Base-by-base conservation (phyloP, 2,888 invertebrate genomes). In the Hirtodrosophila alboralis region DNA sequence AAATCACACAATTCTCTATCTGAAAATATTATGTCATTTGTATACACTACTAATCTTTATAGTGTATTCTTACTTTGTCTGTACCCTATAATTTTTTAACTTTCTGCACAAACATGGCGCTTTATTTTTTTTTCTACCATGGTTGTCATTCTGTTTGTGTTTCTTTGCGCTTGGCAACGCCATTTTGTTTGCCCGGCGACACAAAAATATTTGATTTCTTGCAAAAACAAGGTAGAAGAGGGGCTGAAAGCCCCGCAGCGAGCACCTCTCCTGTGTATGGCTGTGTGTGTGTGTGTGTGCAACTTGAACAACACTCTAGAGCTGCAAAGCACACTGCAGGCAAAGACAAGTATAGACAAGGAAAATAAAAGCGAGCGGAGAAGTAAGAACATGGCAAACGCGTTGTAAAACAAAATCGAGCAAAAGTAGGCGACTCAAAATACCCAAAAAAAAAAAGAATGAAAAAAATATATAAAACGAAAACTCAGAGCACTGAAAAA, bases 171-270 rank as follows among this genome's bases (percentile, higher is more conserved):
- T 60, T 68, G 75, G 81, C 84, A 79, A 79, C 79, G 81, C 84
- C 84, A 84, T 79, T 79, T 84, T 80, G 79, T 80, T 80, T 80
- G 78, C 83, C 58, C 69, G 58, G 83, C 79, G 85, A 80, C 79
- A 80, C 85, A 84, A 84, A 80, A 80, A 80, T 80, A 84, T 80
- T 80, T 80, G 79, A 80, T 80, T 84, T 84, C 66, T 81, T 81
- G 65, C 60, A 84, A 79, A 84, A 84, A 79, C 77, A 79, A 84
- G 70, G 70, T 63, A 53, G 65, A 64, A 53, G 62, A 44, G 70
- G 60, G 58, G 34, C 52, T 28, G 16, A 40, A 52, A 33, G 47
- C 57, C 58, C 54, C 65, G 58, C 66, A 70, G 14, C 65, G 56
- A 49, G 54, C 51, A 16, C 16, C 7, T 16, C 43, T n/a, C n/a